Evolutionary conservation across 2,797 vertebrate genomes (phyloP), one percentile per base, ranked within the genome.

Genomic region (Platyrinchus mystaceus): DNA sequence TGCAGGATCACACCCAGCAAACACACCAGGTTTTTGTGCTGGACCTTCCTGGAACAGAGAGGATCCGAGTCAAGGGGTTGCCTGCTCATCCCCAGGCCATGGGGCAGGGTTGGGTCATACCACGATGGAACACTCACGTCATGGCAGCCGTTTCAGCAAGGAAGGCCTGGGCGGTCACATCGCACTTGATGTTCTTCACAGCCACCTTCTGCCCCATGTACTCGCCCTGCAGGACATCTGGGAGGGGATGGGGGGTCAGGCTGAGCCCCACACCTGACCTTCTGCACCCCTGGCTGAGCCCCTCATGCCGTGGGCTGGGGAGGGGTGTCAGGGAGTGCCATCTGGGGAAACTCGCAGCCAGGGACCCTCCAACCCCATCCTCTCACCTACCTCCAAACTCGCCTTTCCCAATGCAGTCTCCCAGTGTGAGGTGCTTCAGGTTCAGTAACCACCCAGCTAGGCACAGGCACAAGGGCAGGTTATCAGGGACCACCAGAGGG

Each of bases 141-240:
- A 99, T 99, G 71, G 99, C 98, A 0, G 98, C 97, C 0, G 99
- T 99, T 96, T 99, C 98, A 5, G 98, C 95, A 12, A 99, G 97
- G 97, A 99, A 99, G 76, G 98, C 98, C 96, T 99, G 98, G 74
- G 99, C 98, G 0, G 98, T 99, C 75, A 99, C 99, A 3, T 99
- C 99, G 4, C 98, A 99, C 95, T 99, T 99, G 82, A 99, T 98
- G 95, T 98, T 99, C 98, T 99, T 99, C 89, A 99, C 98, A 1
- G 99, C 99, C 97, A 99, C 99, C 94, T 97, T 98, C 97, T 99
- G 98, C 71, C 98, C 98, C 97, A 99, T 98, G 64, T 99, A 99
- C 44, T 98, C 97, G 0, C 98, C 99, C 95, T 98, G 97, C 84
- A 98, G 97, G 50, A 99, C 99, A 4, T 98, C 99, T 99, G 95